Percentiles rank a stretch among this genome's conserved stretches.
Evolutionary conservation across 2,113 vertebrate species (phyloP).

Genomic region (Rhabdomys dilectus): DNA sequence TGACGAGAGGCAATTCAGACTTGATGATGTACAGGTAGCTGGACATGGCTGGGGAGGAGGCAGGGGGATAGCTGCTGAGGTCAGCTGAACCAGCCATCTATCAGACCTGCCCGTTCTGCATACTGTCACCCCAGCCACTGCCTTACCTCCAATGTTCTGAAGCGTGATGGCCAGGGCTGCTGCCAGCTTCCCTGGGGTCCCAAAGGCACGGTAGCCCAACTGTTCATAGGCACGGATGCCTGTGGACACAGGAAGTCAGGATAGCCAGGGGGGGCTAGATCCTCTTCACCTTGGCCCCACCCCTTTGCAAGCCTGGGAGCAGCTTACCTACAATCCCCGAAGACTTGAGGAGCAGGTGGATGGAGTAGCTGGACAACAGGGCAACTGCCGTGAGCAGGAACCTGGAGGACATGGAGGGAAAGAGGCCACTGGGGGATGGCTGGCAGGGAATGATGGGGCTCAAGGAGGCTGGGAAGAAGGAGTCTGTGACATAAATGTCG

Average conservation of each 20-base stretch:
- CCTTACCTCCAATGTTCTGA: constrained; percentile 97
- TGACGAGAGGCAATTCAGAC: constrained; percentile 97
- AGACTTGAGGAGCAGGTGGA: constrained; percentile 96
- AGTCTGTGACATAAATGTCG: background rate
- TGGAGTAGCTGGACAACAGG: constrained; percentile 95
- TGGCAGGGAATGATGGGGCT: background rate
- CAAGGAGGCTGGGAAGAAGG: background rate
- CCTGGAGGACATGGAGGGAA: constrained; percentile 81
- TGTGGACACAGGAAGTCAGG: constrained; percentile 60
- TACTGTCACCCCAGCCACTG: rapidly evolving
- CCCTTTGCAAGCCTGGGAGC: background rate
- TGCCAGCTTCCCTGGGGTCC: constrained; percentile 96
- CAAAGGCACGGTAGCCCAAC: constrained; percentile 96
- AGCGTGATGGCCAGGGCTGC: constrained; percentile 96
- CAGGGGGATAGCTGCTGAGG: background rate
- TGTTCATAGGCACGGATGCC: constrained; percentile 98
- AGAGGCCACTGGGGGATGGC: background rate
- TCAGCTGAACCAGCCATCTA: background rate
- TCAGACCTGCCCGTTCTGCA: background rate
- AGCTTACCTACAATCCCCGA: constrained; percentile 96
- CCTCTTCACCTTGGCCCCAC: background rate
- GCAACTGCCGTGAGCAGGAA: constrained; percentile 95
- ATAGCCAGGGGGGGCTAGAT: background rate
- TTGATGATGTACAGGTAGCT: constrained; percentile 99
- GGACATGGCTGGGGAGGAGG: constrained; percentile 94